Conservation (phyloP, 1,140 invertebrate genomes). For the Drosophila seguyi region DNA sequence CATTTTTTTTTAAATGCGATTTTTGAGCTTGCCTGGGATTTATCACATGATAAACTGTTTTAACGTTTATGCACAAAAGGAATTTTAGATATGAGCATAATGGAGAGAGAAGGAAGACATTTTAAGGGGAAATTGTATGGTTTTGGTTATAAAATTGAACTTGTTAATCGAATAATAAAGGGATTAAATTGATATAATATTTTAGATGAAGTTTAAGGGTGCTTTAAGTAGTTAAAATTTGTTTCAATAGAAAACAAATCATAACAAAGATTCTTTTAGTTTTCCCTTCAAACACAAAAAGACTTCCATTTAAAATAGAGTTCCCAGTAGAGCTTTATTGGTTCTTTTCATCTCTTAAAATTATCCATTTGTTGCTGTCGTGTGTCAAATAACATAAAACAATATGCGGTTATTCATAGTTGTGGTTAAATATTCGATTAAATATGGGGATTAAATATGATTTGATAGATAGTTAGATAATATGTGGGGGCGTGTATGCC, state of each 20-base stretch:
- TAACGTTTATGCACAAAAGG: slow-evolving; percentile 43
- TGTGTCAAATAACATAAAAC: slow-evolving; percentile 59
- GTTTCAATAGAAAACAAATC: background rate
- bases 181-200: background rate
- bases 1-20: slow-evolving; percentile 15
- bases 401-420: slow-evolving; percentile 38
- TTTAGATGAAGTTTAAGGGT: background rate
- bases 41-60: slow-evolving; percentile 58
- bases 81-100: slow-evolving; percentile 30
- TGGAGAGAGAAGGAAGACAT: background rate
- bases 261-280: background rate
- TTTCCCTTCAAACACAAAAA: background rate
- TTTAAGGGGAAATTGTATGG: background rate
- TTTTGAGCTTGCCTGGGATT: slow-evolving; percentile 33
- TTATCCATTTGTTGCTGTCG: slow-evolving; percentile 53
- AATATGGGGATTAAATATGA: slow-evolving; percentile 29
- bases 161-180: background rate
- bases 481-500: background rate
- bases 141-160: background rate
- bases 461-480: slow-evolving; percentile 29
- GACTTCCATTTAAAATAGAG: slow-evolving; percentile 49
- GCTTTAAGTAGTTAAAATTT: background rate
- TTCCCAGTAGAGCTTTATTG: slow-evolving; percentile 64
- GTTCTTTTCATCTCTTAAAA: slow-evolving; percentile 43
- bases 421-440: slow-evolving; percentile 29